A percentile compares a stretch with the other conserved stretches of the same genome.
Conservation (phyloP, 2,113 vertebrate species). For the Callocephalon fimbriatum region DNA sequence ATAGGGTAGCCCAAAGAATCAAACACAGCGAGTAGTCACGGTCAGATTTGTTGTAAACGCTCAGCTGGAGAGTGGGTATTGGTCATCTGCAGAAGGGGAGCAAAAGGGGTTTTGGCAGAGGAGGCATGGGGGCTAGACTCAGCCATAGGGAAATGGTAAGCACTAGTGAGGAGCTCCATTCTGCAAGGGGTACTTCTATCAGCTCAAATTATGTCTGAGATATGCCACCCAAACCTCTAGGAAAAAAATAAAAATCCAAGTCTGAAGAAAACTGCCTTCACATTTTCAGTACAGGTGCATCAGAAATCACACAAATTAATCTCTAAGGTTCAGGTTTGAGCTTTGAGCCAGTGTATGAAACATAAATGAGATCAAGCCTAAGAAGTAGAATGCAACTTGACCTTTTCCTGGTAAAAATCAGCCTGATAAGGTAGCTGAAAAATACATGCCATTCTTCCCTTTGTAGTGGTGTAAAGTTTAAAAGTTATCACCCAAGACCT, state of each 20-base stretch:
- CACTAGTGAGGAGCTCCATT: not conserved
- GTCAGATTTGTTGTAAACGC: not conserved
- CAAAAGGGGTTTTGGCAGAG: not conserved
- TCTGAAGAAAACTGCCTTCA: not conserved
- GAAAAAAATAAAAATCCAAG: not conserved
- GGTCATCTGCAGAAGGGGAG: rapidly evolving
- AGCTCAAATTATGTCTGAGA: not conserved
- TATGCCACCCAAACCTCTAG: not conserved
- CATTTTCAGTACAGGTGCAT: not conserved
- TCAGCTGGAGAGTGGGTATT: not conserved
- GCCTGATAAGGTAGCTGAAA: not conserved
- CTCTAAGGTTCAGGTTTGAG: not conserved
- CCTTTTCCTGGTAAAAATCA: not conserved
- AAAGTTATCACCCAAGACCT: not conserved
- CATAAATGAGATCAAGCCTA: not conserved
- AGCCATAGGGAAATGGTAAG: not conserved
- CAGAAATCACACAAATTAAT: rapidly evolving
- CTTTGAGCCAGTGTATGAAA: not conserved
- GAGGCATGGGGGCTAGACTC: rapidly evolving
- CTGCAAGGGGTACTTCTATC: not conserved
- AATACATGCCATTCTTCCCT: not conserved
- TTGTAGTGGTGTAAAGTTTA: not conserved
- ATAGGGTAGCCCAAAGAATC: not conserved
- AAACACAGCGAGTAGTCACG: rapidly evolving
- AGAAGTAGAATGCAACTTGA: not conserved